Evolutionary conservation across 2,113 vertebrate species (phyloP).

Genomic region (Hirundichthys speculiger): DNA sequence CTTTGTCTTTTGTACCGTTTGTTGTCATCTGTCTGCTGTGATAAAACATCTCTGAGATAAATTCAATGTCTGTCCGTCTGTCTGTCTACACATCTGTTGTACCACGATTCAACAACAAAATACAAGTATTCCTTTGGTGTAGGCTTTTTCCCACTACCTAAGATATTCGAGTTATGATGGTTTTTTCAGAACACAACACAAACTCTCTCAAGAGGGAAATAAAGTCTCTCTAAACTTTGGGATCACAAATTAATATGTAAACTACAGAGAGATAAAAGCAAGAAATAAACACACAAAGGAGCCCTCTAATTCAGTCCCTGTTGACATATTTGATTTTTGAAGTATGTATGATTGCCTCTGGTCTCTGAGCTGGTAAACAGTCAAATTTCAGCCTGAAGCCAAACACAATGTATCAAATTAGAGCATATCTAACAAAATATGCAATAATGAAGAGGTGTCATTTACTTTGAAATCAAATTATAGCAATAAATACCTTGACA

Average conservation of each 20-base stretch:
- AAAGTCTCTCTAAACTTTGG: constrained; percentile 6
- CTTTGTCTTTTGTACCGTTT: no score
- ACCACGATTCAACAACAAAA: no score
- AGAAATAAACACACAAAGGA: constrained; percentile 21
- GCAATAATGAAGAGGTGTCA: constrained; percentile 8
- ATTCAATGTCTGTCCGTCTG: no score
- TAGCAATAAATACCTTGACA: background rate
- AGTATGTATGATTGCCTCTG: constrained; percentile 44
- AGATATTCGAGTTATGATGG: background rate
- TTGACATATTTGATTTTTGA: constrained; percentile 52
- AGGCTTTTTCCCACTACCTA: no score
- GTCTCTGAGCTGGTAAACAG: constrained; percentile 47
- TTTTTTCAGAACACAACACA: background rate
- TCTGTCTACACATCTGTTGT: no score
- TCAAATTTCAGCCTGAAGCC: constrained; percentile 54
- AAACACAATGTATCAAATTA: constrained; percentile 36
- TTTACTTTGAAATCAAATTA: background rate
- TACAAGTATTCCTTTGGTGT: no score
- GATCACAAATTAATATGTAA: constrained; percentile 13
- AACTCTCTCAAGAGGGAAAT: constrained; percentile 19
- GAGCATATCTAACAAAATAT: constrained; percentile 15
- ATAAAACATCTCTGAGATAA: no score
- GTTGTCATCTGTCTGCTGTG: no score
- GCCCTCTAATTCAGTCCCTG: constrained; percentile 37
- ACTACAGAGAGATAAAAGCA: background rate